These are phyloP conservation scores for Tetramorium bicarinatum DNA, from an alignment of 2,888 invertebrate genomes.

Conservation along the genomic window DNA sequence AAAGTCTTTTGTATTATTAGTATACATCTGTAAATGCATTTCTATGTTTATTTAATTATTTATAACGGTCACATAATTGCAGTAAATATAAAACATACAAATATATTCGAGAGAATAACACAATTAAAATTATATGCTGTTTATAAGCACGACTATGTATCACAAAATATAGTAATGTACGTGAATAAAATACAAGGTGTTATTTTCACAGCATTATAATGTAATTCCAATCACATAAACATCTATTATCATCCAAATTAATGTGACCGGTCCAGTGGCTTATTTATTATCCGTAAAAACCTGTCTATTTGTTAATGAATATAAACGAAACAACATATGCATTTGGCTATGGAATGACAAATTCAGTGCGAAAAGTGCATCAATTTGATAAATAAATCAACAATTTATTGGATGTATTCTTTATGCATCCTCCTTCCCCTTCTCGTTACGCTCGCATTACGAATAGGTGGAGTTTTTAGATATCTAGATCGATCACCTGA, in stretches of 20 bases:
- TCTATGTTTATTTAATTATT: neutral
- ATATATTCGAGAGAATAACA: neutral
- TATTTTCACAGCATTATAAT: conserved; percentile 34
- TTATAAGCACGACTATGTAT: neutral
- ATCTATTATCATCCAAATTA: conserved; percentile 61
- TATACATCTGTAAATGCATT: neutral
- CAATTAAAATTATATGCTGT: conserved; percentile 13
- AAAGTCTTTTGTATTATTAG: neutral
- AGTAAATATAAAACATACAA: neutral
- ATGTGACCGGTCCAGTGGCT: conserved; percentile 61
- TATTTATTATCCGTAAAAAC: conserved; percentile 73
- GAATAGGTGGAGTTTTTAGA: conserved; percentile 35
- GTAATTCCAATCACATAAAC: conserved; percentile 2
- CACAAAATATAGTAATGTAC: neutral
- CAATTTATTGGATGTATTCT: conserved; percentile 52
- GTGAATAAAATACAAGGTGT: conserved; percentile 29
- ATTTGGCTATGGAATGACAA: conserved; percentile 60
- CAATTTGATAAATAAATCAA: conserved; percentile 66
- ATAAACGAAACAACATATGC: conserved; percentile 64
- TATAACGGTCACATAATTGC: neutral
- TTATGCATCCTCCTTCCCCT: conserved; percentile 25
- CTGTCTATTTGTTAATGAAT: conserved; percentile 66
- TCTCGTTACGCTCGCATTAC: conserved; percentile 46
- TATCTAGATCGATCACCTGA: neutral
- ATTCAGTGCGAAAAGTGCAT: conserved; percentile 40